phyloP scores from a whole-genome alignment of 2,888 invertebrate genomes.

The Volucella inanis region DNA sequence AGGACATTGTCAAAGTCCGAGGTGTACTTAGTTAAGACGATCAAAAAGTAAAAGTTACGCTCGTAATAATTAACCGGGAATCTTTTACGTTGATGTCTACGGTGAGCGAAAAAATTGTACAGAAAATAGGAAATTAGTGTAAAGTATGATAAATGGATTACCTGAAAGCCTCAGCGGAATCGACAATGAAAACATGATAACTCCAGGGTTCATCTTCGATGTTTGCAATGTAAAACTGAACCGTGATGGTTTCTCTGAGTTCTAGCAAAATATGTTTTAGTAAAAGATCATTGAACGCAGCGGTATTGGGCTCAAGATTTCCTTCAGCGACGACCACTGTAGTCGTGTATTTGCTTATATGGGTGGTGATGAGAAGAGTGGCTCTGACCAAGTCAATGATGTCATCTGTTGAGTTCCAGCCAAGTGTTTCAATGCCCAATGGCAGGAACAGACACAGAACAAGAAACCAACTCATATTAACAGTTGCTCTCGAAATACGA shows the following conservation, averaged over 20 bases:
- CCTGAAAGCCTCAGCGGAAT: constrained; percentile 77
- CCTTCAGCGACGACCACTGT: constrained; percentile 28
- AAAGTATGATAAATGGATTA: constrained; percentile 60
- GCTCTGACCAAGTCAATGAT: neutral
- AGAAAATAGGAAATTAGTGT: neutral
- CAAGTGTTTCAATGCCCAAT: neutral
- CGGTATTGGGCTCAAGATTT: neutral
- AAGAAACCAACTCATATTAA: neutral
- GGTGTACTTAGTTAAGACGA: constrained; percentile 75
- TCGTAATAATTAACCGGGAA: constrained; percentile 75
- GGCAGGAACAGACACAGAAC: neutral
- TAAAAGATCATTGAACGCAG: constrained; percentile 52
- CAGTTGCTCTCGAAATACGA: constrained; percentile 15
- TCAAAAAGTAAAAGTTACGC: constrained; percentile 78
- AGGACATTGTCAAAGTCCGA: constrained; percentile 31
- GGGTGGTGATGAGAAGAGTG: constrained; percentile 10
- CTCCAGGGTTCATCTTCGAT: constrained; percentile 73
- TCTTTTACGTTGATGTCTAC: constrained; percentile 73
- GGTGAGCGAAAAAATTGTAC: neutral
- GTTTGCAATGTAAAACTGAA: constrained; percentile 75
- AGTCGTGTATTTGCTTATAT: constrained; percentile 6
- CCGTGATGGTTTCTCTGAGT: constrained; percentile 66
- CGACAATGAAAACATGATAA: constrained; percentile 78
- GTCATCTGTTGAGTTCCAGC: neutral
- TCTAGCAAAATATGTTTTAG: constrained; percentile 74